A percentile compares a stretch with the other conserved stretches of the same genome.
Conservation (phyloP, 2,888 invertebrate genomes). For the Athripsodes cinereus region DNA sequence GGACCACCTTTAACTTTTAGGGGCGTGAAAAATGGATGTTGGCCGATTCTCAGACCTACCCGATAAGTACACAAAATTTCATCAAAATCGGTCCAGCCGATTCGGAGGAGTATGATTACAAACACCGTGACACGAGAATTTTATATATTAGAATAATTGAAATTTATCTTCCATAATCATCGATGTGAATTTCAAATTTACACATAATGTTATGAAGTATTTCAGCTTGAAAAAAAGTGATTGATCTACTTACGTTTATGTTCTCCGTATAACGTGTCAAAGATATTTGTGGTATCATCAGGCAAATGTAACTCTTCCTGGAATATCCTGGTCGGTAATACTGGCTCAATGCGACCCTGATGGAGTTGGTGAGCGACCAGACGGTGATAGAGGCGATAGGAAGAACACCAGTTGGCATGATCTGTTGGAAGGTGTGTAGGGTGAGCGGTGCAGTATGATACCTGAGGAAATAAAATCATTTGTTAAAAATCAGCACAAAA, state of each 20-base stretch:
- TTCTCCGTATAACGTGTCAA: conserved; percentile 45
- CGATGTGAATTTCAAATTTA: no score
- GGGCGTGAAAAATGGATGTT: no score
- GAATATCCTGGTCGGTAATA: conserved; percentile 48
- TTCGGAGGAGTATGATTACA: no score
- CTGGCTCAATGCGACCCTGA: conserved; percentile 52
- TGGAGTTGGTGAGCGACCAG: conserved; percentile 54
- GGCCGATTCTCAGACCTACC: no score
- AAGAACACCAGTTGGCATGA: conserved; percentile 58
- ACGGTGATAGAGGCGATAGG: conserved; percentile 55
- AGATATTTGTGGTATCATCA: conserved; percentile 35
- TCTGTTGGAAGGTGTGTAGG: conserved; percentile 45
- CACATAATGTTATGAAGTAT: no score
- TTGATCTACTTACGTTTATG: background rate
- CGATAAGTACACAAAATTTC: no score
- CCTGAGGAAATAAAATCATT: conserved; percentile 31
- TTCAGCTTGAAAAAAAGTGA: no score
- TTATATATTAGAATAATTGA: no score
- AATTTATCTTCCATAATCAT: no score
- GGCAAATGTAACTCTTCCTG: conserved; percentile 34
- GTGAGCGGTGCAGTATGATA: conserved; percentile 50
- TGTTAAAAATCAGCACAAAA: background rate
- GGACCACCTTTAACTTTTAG: no score
- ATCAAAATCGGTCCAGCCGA: no score
- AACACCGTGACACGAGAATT: no score